Conservation (phyloP, 2,797 vertebrate species). For the Poeciliopsis presidionis region DNA sequence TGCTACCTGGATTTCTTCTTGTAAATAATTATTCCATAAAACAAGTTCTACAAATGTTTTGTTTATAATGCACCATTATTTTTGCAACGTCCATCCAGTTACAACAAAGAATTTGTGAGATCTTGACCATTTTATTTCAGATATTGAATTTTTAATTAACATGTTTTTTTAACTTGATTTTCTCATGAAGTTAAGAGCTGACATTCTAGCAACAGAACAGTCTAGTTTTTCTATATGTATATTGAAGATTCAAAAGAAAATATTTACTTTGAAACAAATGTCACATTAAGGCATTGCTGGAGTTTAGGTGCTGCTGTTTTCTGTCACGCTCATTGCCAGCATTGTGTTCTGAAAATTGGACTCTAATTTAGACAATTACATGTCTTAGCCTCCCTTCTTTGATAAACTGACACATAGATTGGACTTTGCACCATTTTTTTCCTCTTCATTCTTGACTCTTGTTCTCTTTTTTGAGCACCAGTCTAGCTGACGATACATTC, state of each 20-base stretch:
- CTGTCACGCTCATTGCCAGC: neutral
- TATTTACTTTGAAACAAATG: neutral
- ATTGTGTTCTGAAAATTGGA: constrained; percentile 3
- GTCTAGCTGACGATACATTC: constrained; percentile 21
- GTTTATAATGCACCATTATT: neutral
- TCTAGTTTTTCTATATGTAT: neutral
- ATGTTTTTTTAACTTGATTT: neutral
- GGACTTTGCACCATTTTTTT: constrained; percentile 47
- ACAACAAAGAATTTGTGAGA: neutral
- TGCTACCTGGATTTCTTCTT: neutral
- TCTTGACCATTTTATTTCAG: neutral
- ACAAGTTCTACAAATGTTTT: neutral
- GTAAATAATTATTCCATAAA: neutral
- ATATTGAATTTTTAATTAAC: neutral
- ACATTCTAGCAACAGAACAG: neutral
- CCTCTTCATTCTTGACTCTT: constrained; percentile 44
- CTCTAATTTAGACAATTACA: neutral
- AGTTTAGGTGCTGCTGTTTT: neutral
- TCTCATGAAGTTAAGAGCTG: neutral
- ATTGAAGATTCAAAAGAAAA: neutral
- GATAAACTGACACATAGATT: constrained; percentile 28
- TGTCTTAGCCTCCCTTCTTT: constrained; percentile 11
- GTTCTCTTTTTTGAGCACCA: constrained; percentile 6
- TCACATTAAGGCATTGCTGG: neutral
- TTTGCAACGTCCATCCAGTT: neutral